phyloP scores from a whole-genome alignment of 2,888 invertebrate genomes.

The Ornithoptera alexandrae region DNA sequence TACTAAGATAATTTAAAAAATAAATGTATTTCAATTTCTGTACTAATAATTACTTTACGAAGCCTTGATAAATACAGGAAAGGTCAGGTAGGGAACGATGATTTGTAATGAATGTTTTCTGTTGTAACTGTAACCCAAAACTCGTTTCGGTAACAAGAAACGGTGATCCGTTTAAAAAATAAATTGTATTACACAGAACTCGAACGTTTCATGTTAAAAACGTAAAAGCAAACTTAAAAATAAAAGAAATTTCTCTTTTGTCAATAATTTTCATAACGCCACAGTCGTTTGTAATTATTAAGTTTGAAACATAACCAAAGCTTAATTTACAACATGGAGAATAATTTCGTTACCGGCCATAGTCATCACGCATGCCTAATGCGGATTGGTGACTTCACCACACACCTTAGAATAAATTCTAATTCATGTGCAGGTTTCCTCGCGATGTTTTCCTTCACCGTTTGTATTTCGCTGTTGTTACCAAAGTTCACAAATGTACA shows the following conservation, averaged over 20 bases:
- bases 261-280: background rate
- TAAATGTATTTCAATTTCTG: background rate
- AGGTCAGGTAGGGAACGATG: slow-evolving; percentile 6
- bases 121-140: slow-evolving; percentile 18
- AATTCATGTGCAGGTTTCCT: too few relatives aligned
- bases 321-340: background rate
- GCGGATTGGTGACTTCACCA: too few relatives aligned
- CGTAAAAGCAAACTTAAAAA: background rate
- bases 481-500: too few relatives aligned
- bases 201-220: background rate
- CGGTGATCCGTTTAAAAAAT: slow-evolving; percentile 5
- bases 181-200: slow-evolving; percentile 9
- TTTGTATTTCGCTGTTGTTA: too few relatives aligned
- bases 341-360: background rate
- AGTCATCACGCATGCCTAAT: too few relatives aligned
- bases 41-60: background rate
- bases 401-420: too few relatives aligned
- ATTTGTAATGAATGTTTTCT: slow-evolving; percentile 24
- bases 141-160: slow-evolving; percentile 9
- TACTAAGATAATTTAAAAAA: too few relatives aligned
- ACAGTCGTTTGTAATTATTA: background rate
- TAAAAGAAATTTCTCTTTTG: background rate
- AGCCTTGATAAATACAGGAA: slow-evolving; percentile 11
- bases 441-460: too few relatives aligned
- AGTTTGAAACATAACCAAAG: background rate